A percentile compares a stretch with the other conserved stretches of the same genome.
Evolutionary conservation across 2,113 vertebrate genomes (phyloP).

Genomic region (Siphamia tubifer): DNA sequence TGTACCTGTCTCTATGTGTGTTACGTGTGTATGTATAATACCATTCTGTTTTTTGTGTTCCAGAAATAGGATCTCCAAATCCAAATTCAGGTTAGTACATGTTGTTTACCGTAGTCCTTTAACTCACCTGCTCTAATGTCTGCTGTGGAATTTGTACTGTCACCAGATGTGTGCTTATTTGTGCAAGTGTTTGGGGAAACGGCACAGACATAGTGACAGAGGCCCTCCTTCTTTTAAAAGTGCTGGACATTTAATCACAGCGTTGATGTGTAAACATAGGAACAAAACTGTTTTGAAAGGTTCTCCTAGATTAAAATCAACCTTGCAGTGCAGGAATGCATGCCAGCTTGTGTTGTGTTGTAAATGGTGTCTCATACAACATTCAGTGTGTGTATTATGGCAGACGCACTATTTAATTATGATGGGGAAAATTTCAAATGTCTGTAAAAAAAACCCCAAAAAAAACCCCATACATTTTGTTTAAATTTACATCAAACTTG

Average conservation of each 20-base stretch:
- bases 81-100: slow-evolving; percentile 98
- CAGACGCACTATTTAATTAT: no score
- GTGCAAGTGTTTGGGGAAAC: not conserved
- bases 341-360: slow-evolving; percentile 41
- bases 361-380: slow-evolving; percentile 48
- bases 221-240: not conserved
- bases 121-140: slow-evolving; percentile 35
- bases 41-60: slow-evolving; percentile 89
- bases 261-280: no score
- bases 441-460: no score
- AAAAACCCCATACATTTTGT: no score
- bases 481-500: no score
- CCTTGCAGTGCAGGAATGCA: not conserved
- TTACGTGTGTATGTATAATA: slow-evolving; percentile 81
- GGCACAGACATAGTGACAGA: not conserved
- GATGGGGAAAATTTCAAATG: no score
- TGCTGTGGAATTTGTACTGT: slow-evolving; percentile 26
- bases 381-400: slow-evolving; percentile 39
- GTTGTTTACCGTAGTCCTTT: slow-evolving; percentile 53
- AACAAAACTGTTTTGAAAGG: not conserved
- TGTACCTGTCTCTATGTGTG: slow-evolving; percentile 58
- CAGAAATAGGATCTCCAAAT: slow-evolving; percentile 99
- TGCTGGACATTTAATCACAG: no score
- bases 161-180: slow-evolving; percentile 2
- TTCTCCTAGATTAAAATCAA: not conserved